Evolutionary conservation across 2,888 invertebrate genomes (phyloP), one percentile per base, ranked within the genome.

Genomic region (Himalopsyche anomala): DNA sequence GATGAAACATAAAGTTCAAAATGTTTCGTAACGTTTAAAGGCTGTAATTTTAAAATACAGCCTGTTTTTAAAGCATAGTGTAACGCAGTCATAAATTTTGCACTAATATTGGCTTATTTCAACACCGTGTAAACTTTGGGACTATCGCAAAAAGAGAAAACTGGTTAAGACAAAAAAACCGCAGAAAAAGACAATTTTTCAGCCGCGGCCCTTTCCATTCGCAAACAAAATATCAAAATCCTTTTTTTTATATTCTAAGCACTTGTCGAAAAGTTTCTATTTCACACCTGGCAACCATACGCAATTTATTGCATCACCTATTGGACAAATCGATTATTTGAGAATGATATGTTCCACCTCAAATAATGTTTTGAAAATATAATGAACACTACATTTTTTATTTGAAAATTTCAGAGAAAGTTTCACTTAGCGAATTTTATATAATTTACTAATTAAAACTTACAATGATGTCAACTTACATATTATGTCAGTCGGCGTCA

Each of bases 261-360:
- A 74, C 19, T 80, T 80, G 28, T 83, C 79, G 38, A 81, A 84
- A 62, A 85, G 82, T 82, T 82, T 85, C 85, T 85, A 85, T 85
- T 85, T 54, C 40, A 86, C 42, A 83, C 80, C 83, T 82, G 87
- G 79, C 84, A 85, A 86, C 45, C 87, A 84, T 86, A 86, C 84
- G 86, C 87, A 86, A 87, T 55, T 85, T 74, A 55, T 87, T 87
- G 86, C 87, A 84, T 87, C 87, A 87, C 84, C 36, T 12, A 81
- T 84, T 36, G 74, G 36, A 74, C 74, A 38, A 19, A 74, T 4
- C 36, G 74, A 74, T 36, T 74, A 74, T 74, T 38, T 74, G 74
- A 19, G 28, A 62, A 19, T 15, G 15, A 28, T 36, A 36, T 74
- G 74, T 74, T 5, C 74, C 74, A 74, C 28, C 74, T 74, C 74